Evolutionary conservation across 2,888 invertebrate genomes (phyloP), one percentile per base, ranked within the genome.

Genomic region (Mycalesis mineus): DNA sequence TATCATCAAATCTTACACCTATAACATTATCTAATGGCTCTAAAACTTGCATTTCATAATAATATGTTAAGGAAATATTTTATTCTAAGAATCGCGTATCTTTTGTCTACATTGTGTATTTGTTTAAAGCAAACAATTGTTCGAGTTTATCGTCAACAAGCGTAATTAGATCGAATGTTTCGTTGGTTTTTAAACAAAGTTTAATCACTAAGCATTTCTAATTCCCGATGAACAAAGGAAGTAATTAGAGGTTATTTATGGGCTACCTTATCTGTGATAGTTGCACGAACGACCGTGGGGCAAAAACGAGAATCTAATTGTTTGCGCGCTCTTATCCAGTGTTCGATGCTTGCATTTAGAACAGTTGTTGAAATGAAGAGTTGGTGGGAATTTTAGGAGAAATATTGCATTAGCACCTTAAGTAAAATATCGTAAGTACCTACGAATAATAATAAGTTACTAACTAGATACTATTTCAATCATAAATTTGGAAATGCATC

Each of bases 201-300:
- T 47, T 61, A 62, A 62, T 60, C 62, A 57, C 55, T 55, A 48
- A 62, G 48, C 54, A 53, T 62, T 60, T 60, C 62, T 62, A 62
- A 62, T 62, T 62, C 56, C 54, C 61, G 64, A 63, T 65, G 66
- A 65, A 65, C 64, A 65, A 80, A 80, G 78, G 76, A 77, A 81
- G 84, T 84, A 85, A 87, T 87, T 86, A 86, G 82, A 69, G 75
- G 68, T 83, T 80, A 84, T 84, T 83, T 84, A 84, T 84, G 71
- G 80, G 74, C 77, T 76, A 74, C 79, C 78, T 86, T 85, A 86
- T 84, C 84, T 82, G 72, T 62, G 66, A 71, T 72, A 72, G 74
- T 74, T 70, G 75, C 81, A 80, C 81, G 79, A 67, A 58, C 60
- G 53, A 56, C 60, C 58, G 55, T 50, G 62, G 64, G 60, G 60